A percentile compares a stretch with the other conserved stretches of the same genome.
Evolutionary conservation across 2,113 vertebrate genomes (phyloP).

Genomic region (Cephalopholis sonnerati): DNA sequence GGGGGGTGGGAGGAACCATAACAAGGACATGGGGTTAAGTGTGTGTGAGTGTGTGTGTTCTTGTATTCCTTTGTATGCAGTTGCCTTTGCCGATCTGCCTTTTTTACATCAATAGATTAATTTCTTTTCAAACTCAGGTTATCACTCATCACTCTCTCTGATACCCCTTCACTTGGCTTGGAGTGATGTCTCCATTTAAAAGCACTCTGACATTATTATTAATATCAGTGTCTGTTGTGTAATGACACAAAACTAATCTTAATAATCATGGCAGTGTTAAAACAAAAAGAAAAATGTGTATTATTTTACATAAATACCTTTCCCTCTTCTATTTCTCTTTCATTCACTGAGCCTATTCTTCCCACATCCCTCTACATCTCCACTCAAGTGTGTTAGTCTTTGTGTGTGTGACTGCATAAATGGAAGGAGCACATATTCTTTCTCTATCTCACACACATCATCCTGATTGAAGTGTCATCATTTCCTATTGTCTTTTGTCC

Average conservation of each 20-base stretch:
- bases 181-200: background rate
- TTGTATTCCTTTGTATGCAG: background rate
- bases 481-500: background rate
- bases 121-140: background rate
- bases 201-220: background rate
- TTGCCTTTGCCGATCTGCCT: background rate
- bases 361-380: background rate
- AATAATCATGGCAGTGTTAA: background rate
- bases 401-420: background rate
- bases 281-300: background rate
- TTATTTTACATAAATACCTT: too few relatives aligned
- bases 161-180: background rate
- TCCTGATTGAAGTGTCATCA: background rate
- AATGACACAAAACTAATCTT: background rate
- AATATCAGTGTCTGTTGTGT: background rate
- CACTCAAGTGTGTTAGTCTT: background rate
- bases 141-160: background rate
- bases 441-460: background rate
- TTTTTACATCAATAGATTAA: background rate
- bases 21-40: slow-evolving; percentile 46
- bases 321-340: background rate
- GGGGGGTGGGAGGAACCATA: background rate
- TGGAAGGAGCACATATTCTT: background rate
- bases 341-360: background rate
- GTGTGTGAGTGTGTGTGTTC: slow-evolving; percentile 31